Conservation (phyloP, 2,797 vertebrate species). For the Acomys russatus region DNA sequence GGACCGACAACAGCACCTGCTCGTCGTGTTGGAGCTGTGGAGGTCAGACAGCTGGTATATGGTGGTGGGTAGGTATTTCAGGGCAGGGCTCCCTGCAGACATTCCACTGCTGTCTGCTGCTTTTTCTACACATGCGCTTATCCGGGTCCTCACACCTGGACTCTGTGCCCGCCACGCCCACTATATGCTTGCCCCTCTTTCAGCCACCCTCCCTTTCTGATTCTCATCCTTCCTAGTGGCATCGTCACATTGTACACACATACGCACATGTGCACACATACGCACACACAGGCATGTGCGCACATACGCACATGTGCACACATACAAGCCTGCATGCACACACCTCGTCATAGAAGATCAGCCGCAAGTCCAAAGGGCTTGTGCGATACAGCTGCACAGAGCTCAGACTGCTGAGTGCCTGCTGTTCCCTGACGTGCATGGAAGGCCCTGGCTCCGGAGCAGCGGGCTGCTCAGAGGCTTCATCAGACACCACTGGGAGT, state of each 20-base stretch:
- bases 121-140: background rate
- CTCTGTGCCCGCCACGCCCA: background rate
- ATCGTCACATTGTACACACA: background rate
- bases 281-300: background rate
- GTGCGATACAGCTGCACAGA: slow-evolving; percentile 92
- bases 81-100: background rate
- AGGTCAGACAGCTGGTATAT: background rate
- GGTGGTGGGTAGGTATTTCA: background rate
- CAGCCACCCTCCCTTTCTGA: background rate
- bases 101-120: background rate
- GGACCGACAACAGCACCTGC: background rate
- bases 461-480: slow-evolving; percentile 57
- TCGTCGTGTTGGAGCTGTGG: background rate
- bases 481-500: slow-evolving; percentile 49
- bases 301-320: background rate
- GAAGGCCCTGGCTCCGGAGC: slow-evolving; percentile 78
- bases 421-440: slow-evolving; percentile 89
- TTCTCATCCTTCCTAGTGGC: background rate
- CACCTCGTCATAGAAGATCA: slow-evolving; percentile 97
- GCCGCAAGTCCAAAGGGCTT: slow-evolving; percentile 90
- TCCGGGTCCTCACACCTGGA: background rate
- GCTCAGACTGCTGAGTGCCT: slow-evolving; percentile 96
- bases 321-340: background rate
- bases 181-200: no score
- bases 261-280: background rate